Evolutionary conservation across 1,140 invertebrate species (phyloP).

Genomic region (Riptortus pedestris): DNA sequence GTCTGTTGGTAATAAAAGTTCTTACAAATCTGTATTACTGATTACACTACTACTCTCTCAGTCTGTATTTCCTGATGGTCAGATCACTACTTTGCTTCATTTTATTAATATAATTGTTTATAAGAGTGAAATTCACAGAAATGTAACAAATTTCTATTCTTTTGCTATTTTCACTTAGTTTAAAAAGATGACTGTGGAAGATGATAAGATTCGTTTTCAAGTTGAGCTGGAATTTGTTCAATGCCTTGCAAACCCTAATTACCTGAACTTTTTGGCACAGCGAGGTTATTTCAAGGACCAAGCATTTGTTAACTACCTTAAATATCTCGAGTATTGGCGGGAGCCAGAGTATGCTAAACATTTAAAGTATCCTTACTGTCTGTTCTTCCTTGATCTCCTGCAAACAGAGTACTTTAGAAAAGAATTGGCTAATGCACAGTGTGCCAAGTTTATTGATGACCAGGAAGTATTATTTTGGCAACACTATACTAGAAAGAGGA

Average conservation of each 20-base stretch:
- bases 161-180: too few species aligned
- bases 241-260: constrained; percentile 95
- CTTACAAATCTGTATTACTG: too few species aligned
- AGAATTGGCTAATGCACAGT: constrained; percentile 88
- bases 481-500: constrained; percentile 86
- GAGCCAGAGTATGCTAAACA: constrained; percentile 94
- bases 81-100: too few species aligned
- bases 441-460: constrained; percentile 96
- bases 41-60: too few species aligned
- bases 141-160: too few species aligned
- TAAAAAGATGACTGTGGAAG: constrained; percentile 6
- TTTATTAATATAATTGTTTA: too few species aligned
- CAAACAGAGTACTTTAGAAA: constrained; percentile 95
- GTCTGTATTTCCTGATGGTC: too few species aligned
- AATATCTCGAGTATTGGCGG: constrained; percentile 96
- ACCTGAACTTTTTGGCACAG: constrained; percentile 96
- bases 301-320: constrained; percentile 90
- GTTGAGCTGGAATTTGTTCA: constrained; percentile 98
- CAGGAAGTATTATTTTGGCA: constrained; percentile 96
- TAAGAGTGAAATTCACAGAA: too few species aligned
- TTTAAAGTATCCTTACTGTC: constrained; percentile 89
- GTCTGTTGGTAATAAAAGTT: too few species aligned
- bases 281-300: constrained; percentile 90
- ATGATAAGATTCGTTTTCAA: constrained; percentile 63
- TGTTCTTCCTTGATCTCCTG: constrained; percentile 92